A percentile compares a stretch with the other conserved stretches of the same genome.
phyloP scores from a whole-genome alignment of 2,797 vertebrate species.

The Peromyscus nudipes region DNA sequence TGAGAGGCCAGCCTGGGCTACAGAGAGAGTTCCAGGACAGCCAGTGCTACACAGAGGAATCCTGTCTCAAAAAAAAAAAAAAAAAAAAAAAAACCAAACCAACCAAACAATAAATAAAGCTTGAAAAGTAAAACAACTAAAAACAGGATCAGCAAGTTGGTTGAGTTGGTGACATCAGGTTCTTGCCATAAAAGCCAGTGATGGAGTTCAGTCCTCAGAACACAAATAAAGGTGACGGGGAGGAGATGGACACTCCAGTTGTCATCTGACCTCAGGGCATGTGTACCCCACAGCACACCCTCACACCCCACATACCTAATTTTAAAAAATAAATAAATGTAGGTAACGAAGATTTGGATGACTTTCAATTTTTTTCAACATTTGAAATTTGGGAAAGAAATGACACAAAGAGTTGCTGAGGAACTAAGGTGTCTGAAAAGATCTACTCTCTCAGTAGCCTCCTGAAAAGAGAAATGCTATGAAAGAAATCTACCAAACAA shows the following conservation, averaged over 20 bases:
- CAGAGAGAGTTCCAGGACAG: neutral
- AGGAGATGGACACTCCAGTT: neutral
- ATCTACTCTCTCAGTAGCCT: neutral
- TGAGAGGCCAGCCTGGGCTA: neutral
- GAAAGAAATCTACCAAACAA: neutral
- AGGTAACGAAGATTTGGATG: neutral
- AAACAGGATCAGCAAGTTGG: neutral
- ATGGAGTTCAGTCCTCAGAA: neutral
- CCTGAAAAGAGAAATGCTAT: neutral
- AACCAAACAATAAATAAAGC: neutral
- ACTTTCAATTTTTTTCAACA: neutral
- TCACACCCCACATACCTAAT: neutral
- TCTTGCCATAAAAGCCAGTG: neutral
- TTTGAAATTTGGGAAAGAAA: neutral
- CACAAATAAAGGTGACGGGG: too few species aligned
- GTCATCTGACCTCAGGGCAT: neutral
- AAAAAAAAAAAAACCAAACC: neutral
- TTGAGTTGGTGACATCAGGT: neutral
- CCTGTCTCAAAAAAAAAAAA: neutral
- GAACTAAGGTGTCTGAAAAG: neutral
- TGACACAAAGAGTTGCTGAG: neutral
- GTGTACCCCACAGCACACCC: neutral
- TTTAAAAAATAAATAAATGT: neutral
- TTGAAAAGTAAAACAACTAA: neutral
- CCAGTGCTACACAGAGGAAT: too few species aligned